Evolutionary conservation across 2,888 invertebrate genomes (phyloP), one percentile per base, ranked within the genome.

Genomic region (Drosophila heteroneura): DNA sequence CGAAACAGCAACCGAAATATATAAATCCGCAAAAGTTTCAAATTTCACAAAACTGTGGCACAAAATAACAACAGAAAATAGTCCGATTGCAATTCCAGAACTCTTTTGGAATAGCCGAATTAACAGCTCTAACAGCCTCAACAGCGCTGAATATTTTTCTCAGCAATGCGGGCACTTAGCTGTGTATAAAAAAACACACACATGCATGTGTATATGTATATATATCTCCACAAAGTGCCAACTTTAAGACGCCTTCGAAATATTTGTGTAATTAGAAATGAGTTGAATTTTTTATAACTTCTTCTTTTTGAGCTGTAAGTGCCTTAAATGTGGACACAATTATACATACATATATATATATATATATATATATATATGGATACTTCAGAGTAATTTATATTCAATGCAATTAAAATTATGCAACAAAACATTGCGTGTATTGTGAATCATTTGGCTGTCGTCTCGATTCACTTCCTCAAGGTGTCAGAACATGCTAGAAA

Each of bases 11-110:
- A 47, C 26, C 16, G 26, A 47, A 47, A 47, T 16, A 7, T 26
- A 26, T 16, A 47, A 47, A 22, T 47, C 22, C 53, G 39, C 64
- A 72, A 57, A 37, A 72, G 74, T 64, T 66, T 76, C 61, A 39
- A 61, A 81, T 85, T 83, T 72, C 89, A 72, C 64, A 85, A 70
- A 65, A 26, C 28, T 28, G 67, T 9, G 54, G 26, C 30, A 32
- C 66, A 68, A 16, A 14, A 35, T 7, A 61, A 53, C 26, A 67
- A 54, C 52, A 52, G 52, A 35, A 73, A 19, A 66, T 33, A 66
- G 66, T 26, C 26, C 26, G 26, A 47, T 47, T 26, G 26, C 47
- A 72, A 65, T 61, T 62, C 32, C 58, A 65, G 51, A 30, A 64
- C 67, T 44, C 26, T 35, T 28, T n/a, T 7, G 1, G 9, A 26